Percentiles rank a stretch among this genome's conserved stretches.
These are phyloP conservation scores for Drosophila arizonae DNA, from an alignment of 1,140 invertebrate species.

Conservation along the genomic window DNA sequence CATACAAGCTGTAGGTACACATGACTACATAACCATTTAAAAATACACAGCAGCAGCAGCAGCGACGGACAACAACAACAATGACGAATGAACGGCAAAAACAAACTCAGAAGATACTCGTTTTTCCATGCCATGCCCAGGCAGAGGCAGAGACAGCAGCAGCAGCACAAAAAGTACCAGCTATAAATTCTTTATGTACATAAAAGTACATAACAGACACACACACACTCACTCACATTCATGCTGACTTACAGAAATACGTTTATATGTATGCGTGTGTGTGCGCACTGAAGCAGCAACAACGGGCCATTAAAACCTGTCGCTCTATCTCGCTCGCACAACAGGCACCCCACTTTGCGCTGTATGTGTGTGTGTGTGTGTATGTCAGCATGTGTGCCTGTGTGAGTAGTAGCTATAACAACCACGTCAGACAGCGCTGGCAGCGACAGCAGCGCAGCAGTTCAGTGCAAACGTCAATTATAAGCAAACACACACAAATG, in stretches of 20 bases:
- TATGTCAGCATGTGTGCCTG: constrained; percentile 19
- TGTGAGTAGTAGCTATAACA: constrained; percentile 45
- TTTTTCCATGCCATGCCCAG: constrained; percentile 69
- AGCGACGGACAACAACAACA: constrained; percentile 38
- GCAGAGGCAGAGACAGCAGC: constrained; percentile 43
- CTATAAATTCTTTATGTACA: constrained; percentile 79
- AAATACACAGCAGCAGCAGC: constrained; percentile 54
- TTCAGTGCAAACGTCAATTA: constrained; percentile 79
- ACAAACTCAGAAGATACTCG: constrained; percentile 69
- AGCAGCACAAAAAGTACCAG: constrained; percentile 67
- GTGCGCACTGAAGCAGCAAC: constrained; percentile 77
- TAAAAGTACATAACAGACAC: constrained; percentile 56
- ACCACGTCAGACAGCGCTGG: constrained; percentile 70
- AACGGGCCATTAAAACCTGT: constrained; percentile 55
- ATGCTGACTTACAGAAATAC: neutral
- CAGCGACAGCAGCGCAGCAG: constrained; percentile 49
- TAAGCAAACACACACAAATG: constrained; percentile 63
- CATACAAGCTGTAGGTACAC: constrained; percentile 37
- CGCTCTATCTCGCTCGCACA: constrained; percentile 58
- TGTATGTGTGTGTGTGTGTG: neutral
- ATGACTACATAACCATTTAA: constrained; percentile 74
- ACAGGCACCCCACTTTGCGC: constrained; percentile 56
- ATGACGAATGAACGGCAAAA: constrained; percentile 48
- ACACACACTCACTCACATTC: constrained; percentile 15
- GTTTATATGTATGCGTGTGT: constrained; percentile 39